A percentile compares a stretch with the other conserved stretches of the same genome.
Evolutionary conservation across 2,888 invertebrate genomes (phyloP).

Genomic region (Aphidius colemani): DNA sequence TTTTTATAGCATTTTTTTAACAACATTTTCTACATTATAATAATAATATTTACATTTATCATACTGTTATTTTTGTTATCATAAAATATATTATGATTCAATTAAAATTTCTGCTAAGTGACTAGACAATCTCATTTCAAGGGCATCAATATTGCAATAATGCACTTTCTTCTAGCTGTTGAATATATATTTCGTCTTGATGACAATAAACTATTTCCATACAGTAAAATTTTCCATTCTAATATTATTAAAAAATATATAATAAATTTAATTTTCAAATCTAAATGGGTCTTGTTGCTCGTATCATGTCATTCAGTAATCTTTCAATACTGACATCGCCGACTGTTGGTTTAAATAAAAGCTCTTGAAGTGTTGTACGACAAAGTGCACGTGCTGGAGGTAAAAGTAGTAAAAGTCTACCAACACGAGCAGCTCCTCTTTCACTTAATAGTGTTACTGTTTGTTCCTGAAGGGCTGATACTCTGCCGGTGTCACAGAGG

Average conservation of each 20-base stretch:
- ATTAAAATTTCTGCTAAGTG: too few species aligned
- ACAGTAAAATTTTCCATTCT: background rate
- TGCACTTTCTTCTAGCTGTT: background rate
- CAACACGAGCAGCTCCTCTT: slow-evolving; percentile 73
- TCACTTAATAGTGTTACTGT: slow-evolving; percentile 78
- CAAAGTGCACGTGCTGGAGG: slow-evolving; percentile 68
- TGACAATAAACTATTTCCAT: background rate
- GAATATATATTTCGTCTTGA: background rate
- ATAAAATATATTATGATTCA: too few species aligned
- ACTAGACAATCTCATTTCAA: too few species aligned
- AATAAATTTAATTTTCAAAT: background rate
- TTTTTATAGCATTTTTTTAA: too few species aligned
- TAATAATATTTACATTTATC: too few species aligned
- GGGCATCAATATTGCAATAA: background rate
- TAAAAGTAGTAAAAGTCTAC: slow-evolving; percentile 74
- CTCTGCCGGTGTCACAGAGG: slow-evolving; percentile 65
- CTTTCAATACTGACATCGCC: slow-evolving; percentile 76
- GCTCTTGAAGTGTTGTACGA: slow-evolving; percentile 66
- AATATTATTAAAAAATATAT: too few species aligned
- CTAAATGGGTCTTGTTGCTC: slow-evolving; percentile 49
- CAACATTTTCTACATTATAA: too few species aligned
- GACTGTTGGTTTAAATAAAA: slow-evolving; percentile 80
- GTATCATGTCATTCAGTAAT: slow-evolving; percentile 70
- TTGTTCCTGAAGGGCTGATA: slow-evolving; percentile 79
- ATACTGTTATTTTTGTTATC: too few species aligned